These are phyloP conservation scores for Paradisaea rubra DNA, from an alignment of 2,113 vertebrate species.

Conservation along the genomic window DNA sequence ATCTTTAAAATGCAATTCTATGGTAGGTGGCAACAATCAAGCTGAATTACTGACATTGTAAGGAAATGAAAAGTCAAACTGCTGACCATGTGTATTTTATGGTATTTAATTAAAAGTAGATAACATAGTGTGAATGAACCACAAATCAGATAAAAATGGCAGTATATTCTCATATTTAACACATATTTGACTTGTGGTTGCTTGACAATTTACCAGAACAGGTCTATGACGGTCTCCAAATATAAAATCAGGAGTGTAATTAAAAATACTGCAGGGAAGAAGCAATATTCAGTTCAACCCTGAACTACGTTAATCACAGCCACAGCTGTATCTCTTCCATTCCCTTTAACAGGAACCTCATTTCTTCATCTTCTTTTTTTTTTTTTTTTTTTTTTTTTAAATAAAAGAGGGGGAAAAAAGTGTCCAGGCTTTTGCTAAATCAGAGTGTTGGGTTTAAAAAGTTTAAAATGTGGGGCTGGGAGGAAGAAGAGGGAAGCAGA, in stretches of 20 bases:
- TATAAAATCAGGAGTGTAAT: conserved; percentile 74
- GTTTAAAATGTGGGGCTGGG: neutral
- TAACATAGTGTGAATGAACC: conserved; percentile 92
- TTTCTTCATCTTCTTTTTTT: neutral
- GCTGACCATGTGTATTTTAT: conserved; percentile 92
- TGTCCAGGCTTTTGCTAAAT: conserved; percentile 12
- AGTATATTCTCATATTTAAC: conserved; percentile 97
- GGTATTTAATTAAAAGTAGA: conserved; percentile 99
- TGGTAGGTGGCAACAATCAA: conserved; percentile 67
- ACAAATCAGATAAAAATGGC: conserved; percentile 98
- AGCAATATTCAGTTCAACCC: conserved; percentile 65
- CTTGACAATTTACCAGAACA: conserved; percentile 89
- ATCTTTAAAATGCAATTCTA: conserved; percentile 64
- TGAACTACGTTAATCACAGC: conserved; percentile 58
- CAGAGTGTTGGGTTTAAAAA: neutral
- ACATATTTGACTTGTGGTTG: conserved; percentile 95
- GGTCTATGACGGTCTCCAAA: conserved; percentile 76
- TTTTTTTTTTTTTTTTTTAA: neutral
- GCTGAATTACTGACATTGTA: conserved; percentile 72
- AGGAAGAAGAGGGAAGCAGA: neutral
- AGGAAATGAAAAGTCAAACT: conserved; percentile 97
- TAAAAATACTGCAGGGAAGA: conserved; percentile 70
- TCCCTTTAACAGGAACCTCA: conserved; percentile 37
- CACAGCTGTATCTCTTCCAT: conserved; percentile 38
- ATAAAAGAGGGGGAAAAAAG: neutral